A percentile compares a stretch with the other conserved stretches of the same genome.
These are phyloP conservation scores for Hyaena hyaena DNA, from an alignment of 2,113 vertebrate species.

Conservation along the genomic window DNA sequence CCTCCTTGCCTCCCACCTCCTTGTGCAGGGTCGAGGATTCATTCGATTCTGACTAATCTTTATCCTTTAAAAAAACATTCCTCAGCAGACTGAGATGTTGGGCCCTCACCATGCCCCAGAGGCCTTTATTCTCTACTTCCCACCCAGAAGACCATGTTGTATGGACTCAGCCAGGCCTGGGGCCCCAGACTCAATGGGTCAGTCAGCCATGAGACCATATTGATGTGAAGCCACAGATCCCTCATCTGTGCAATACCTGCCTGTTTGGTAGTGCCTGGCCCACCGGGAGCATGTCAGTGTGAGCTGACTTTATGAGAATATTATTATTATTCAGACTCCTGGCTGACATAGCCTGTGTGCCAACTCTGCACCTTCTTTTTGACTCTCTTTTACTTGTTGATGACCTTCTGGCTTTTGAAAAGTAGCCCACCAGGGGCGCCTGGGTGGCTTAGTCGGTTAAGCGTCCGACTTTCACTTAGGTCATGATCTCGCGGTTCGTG, in stretches of 20 bases:
- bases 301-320: background rate
- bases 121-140: background rate
- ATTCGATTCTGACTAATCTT: background rate
- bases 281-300: fast-evolving
- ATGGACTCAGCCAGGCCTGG: background rate
- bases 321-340: background rate
- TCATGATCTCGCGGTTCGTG: no score
- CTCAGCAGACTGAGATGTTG: background rate
- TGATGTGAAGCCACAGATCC: background rate
- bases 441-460: no score
- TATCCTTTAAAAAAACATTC: background rate
- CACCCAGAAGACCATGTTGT: background rate
- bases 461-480: no score
- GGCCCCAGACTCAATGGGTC: background rate
- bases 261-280: background rate
- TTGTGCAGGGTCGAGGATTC: background rate
- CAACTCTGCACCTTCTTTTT: background rate
- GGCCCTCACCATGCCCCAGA: background rate
- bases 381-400: background rate
- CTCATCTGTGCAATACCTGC: background rate
- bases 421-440: background rate
- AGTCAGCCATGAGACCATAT: fast-evolving
- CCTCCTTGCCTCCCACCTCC: background rate
- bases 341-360: background rate
- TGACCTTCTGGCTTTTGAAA: background rate